Evolutionary conservation across 1,140 invertebrate species (phyloP).

Genomic region (Eupeodes corollae): DNA sequence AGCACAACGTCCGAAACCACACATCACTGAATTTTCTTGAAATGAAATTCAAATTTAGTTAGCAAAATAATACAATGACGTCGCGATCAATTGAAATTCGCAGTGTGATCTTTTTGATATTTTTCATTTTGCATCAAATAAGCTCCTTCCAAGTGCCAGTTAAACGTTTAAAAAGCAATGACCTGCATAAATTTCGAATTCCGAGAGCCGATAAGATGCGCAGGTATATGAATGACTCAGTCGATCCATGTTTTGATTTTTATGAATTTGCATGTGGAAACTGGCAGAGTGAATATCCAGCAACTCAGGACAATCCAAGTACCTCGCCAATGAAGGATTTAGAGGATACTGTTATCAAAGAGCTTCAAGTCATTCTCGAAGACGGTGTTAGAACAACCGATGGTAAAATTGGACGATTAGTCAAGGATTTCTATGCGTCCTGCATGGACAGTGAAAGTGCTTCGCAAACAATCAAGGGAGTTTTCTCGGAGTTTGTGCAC

Average conservation of each 20-base stretch:
- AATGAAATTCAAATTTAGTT: too few species aligned
- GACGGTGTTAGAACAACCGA: constrained; percentile 10
- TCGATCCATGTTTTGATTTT: constrained; percentile 79
- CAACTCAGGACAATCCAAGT: constrained; percentile 5
- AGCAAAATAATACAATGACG: too few species aligned
- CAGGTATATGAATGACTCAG: constrained; percentile 61
- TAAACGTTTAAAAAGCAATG: too few species aligned
- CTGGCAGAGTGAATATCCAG: constrained; percentile 46
- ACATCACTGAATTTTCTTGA: too few species aligned
- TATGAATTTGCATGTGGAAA: constrained; percentile 47
- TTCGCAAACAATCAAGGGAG: constrained; percentile 8
- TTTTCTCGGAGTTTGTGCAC: constrained; percentile 17
- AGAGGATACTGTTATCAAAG: constrained; percentile 24
- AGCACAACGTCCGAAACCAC: too few species aligned
- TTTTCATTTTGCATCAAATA: too few species aligned
- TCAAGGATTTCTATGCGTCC: constrained; percentile 69
- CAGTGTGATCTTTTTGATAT: too few species aligned
- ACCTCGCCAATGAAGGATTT: too few species aligned
- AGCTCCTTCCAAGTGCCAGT: too few species aligned
- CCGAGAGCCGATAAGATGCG: constrained; percentile 48
- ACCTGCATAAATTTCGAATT: too few species aligned
- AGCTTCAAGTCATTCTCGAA: constrained; percentile 17
- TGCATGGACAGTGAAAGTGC: constrained; percentile 51
- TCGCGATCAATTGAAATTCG: too few species aligned
- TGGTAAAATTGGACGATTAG: constrained; percentile 41